These are phyloP conservation scores for Nettapus auritus DNA, from an alignment of 2,113 vertebrate genomes.

Conservation along the genomic window DNA sequence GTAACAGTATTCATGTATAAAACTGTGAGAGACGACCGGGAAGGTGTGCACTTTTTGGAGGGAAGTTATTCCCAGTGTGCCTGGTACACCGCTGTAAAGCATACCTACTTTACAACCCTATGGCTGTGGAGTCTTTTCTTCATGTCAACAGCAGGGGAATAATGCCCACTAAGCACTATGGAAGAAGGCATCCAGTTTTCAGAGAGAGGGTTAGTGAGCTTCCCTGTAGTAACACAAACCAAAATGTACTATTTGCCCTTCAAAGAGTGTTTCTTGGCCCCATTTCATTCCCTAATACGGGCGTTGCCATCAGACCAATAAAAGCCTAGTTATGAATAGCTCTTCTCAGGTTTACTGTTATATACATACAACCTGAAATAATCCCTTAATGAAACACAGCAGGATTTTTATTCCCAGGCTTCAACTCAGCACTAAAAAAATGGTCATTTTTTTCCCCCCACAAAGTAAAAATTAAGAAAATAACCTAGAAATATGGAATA, in stretches of 20 bases:
- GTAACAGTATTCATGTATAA: too few relatives aligned
- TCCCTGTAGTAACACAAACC: background rate
- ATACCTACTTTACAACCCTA: too few relatives aligned
- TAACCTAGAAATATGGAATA: background rate
- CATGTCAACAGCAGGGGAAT: background rate
- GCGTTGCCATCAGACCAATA: background rate
- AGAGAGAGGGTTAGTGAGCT: background rate
- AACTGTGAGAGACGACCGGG: too few relatives aligned
- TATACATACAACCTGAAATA: background rate
- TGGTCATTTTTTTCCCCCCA: fast-evolving
- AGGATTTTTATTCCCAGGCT: background rate
- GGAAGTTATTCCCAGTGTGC: too few relatives aligned
- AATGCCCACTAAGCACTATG: fast-evolving
- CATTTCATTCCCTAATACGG: background rate
- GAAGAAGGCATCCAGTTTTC: background rate
- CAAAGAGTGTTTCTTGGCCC: background rate
- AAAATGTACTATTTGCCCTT: background rate
- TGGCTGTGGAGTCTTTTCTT: too few relatives aligned
- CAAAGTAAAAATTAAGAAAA: background rate
- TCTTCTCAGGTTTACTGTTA: background rate
- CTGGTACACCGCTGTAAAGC: too few relatives aligned
- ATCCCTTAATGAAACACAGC: background rate
- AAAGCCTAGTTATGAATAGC: fast-evolving
- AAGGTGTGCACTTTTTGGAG: too few relatives aligned
- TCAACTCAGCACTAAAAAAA: background rate